Conservation (phyloP, 1,140 invertebrate genomes). For the Ctenoplectra terminalis region DNA sequence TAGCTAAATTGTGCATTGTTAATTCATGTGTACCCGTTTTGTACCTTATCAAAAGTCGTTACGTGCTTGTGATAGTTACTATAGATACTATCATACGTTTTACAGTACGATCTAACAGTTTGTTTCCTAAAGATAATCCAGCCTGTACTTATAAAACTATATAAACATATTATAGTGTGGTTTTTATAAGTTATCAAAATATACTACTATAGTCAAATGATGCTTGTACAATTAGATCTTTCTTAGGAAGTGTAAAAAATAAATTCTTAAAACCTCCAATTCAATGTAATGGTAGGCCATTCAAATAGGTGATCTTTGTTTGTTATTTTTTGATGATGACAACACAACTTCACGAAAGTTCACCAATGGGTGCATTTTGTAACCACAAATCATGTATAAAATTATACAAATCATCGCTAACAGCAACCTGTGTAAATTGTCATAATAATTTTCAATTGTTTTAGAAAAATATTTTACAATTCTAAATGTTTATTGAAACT, state of each 20-base stretch:
- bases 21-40: slow-evolving; percentile 49
- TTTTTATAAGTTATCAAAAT: slow-evolving; percentile 60
- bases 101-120: background rate
- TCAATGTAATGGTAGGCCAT: slow-evolving; percentile 20
- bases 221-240: slow-evolving; percentile 50
- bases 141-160: slow-evolving; percentile 53
- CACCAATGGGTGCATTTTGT: slow-evolving; percentile 98
- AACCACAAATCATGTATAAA: slow-evolving; percentile 99
- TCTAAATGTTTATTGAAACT: slow-evolving; percentile 32
- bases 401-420: slow-evolving; percentile 95
- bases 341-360: slow-evolving; percentile 89
- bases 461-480: slow-evolving; percentile 16
- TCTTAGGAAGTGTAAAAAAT: slow-evolving; percentile 58
- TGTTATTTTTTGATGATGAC: slow-evolving; percentile 6
- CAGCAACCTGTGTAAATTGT: slow-evolving; percentile 91
- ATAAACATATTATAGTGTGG: slow-evolving; percentile 42
- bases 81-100: slow-evolving; percentile 6
- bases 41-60: slow-evolving; percentile 32
- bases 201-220: slow-evolving; percentile 43
- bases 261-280: slow-evolving; percentile 34
- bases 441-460: slow-evolving; percentile 2
- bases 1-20: slow-evolving; percentile 42
- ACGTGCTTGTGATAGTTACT: slow-evolving; percentile 14
- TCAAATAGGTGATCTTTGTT: slow-evolving; percentile 4
- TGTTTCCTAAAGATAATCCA: slow-evolving; percentile 10